Evolutionary conservation across 2,113 vertebrate species (phyloP).

Genomic region (Cebus imitator): DNA sequence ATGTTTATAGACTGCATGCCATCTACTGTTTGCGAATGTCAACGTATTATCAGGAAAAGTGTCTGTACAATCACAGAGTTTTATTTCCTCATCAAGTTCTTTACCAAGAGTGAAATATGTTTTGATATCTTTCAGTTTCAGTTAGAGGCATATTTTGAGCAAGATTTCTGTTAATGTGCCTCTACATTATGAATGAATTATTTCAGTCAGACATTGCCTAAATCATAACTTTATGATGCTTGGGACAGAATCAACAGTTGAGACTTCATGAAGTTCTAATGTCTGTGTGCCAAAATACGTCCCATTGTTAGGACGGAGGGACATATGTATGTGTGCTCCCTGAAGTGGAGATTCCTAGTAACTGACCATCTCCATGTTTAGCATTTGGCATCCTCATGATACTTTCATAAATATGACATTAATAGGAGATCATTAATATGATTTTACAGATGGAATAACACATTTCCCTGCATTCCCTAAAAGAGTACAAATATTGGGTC

Average conservation of each 20-base stretch:
- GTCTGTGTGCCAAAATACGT: neutral
- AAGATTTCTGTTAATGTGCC: too few species aligned
- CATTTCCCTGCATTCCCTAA: too few species aligned
- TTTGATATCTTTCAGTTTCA: too few species aligned
- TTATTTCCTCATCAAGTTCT: constrained; percentile 76
- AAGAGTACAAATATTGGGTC: too few species aligned
- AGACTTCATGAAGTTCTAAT: constrained; percentile 4
- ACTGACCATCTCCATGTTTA: constrained; percentile 57
- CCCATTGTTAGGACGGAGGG: neutral
- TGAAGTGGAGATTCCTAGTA: neutral
- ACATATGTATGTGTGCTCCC: neutral
- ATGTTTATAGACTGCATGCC: too few species aligned
- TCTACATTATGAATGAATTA: too few species aligned
- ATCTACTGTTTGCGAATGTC: constrained; percentile 67
- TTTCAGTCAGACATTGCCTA: constrained; percentile 63
- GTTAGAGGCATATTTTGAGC: too few species aligned
- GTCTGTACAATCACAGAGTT: constrained; percentile 65
- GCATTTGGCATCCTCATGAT: neutral
- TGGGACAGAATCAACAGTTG: constrained; percentile 47
- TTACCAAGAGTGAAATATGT: constrained; percentile 54
- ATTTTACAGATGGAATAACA: neutral
- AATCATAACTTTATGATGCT: constrained; percentile 54
- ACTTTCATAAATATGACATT: constrained; percentile 34
- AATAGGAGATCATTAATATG: constrained; percentile 57
- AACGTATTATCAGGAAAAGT: constrained; percentile 79